Evolutionary conservation across 1,140 invertebrate species (phyloP), one percentile per base, ranked within the genome.

Genomic region (Sycophaga agraensis): DNA sequence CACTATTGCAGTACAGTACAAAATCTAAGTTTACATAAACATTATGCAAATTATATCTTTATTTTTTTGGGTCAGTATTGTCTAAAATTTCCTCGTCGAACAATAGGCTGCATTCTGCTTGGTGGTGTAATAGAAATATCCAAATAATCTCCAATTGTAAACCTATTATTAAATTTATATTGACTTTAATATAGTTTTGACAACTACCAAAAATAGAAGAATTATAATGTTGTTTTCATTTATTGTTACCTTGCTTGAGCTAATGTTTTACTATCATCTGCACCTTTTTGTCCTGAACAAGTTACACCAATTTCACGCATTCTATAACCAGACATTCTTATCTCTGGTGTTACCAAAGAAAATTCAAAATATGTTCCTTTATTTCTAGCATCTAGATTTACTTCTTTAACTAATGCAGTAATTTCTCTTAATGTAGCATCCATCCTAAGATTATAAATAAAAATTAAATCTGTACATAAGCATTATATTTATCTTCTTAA

Each of bases 301-400:
- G 96, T 98, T 2, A 90, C 92, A 21, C 97, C 97, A 68, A 99
- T 97, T 75, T 98, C 94, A 66, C 94, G 84, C 86, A 97, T 91
- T 66, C 89, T 78, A 73, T 94, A 97, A n/a, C 90, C 88, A 16
- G 91, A 87, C 22, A 87, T 85, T 57, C 90, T 82, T 39, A 84
- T 77, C 74, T 99, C 96, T 2, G 97, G 96, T 73, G 88, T 96
- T 0, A 99, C 94, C 34, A 99, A 84, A 3, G 93, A 91, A 85
- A 99, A 99, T 75, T 97, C 95, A 81, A 99, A 99, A 67, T 93
- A 94, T n/a, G 97, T 98, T 50, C 96, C 97, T 77, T 96, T 95
- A 55, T 89, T 88, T 24, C 96, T 82, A 7, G 97, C 92, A 76
- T 99, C 97, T 28, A 94, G 93, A 81, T 99, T 98, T 0, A 99